Conservation (phyloP, 92 coral and sea anemone species). For the Phenganax stokvisi region DNA sequence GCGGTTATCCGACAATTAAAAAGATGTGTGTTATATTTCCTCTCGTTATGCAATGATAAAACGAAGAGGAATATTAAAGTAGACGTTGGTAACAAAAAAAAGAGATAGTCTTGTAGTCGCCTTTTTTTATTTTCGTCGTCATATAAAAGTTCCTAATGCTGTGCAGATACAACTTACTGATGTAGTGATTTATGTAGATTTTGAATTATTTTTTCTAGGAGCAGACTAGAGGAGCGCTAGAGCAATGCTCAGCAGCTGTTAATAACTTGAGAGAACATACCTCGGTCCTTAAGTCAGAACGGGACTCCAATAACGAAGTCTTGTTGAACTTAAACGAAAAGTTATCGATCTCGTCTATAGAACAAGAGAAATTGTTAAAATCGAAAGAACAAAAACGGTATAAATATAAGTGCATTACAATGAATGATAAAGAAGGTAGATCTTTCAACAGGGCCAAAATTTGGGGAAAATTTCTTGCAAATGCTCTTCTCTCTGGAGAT, state of each 20-base stretch:
- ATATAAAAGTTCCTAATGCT: neutral
- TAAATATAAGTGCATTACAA: neutral
- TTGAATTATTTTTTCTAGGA: conserved; percentile 38
- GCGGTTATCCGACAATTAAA: neutral
- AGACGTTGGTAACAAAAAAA: too few species aligned
- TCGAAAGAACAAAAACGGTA: conserved; percentile 45
- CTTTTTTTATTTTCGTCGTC: neutral
- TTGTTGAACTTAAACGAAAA: conserved; percentile 44
- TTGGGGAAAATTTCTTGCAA: too few species aligned
- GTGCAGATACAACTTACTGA: too few species aligned
- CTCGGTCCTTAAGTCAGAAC: conserved; percentile 52
- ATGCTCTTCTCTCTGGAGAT: too few species aligned
- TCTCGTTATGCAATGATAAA: too few species aligned
- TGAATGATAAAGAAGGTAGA: neutral
- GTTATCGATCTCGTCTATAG: conserved; percentile 37
- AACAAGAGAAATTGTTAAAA: conserved; percentile 32
- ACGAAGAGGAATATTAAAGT: too few species aligned
- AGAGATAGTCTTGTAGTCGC: too few species aligned
- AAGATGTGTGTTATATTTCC: too few species aligned
- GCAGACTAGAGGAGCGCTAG: conserved; percentile 59
- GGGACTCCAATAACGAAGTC: conserved; percentile 39
- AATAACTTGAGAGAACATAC: conserved; percentile 63
- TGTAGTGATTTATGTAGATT: too few species aligned
- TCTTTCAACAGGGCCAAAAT: neutral
- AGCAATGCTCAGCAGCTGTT: conserved; percentile 69